Evolutionary conservation across 2,797 vertebrate genomes (phyloP), one percentile per base, ranked within the genome.

Genomic region (Carduelis carduelis): DNA sequence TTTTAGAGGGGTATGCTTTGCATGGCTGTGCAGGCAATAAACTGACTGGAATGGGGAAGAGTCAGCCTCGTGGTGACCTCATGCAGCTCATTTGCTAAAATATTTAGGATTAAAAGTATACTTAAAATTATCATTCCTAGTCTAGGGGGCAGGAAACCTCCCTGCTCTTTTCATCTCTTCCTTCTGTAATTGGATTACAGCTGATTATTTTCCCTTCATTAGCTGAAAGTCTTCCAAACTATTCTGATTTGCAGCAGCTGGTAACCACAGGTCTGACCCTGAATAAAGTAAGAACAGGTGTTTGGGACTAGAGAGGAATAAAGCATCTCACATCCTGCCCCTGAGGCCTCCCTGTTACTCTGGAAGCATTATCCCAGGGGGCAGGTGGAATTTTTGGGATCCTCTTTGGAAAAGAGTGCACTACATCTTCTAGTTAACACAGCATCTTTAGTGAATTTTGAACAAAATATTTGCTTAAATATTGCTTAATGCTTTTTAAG

Each of bases 1-100:
- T 93, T 96, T 95, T 28, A 72, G 89, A 91, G 14, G 6, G 75
- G 60, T 75, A 81, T 49, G 26, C 90, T 95, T 95, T 87, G 77
- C 27, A 47, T 76, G 91, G 90, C 87, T 70, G 55, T 71, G 60
- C 69, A 93, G 52, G 59, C 85, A 93, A 91, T 78, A 96, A 96
- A 96, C 87, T 90, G 79, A 94, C 32, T 28, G 39, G 27, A 95
- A 88, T 43, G 71, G 85, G 85, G 41, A 93, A 94, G 46, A 95
- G 76, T 84, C 93, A 92, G 78, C 87, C 89, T 84, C 50, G 8
- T 68, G 74, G 84, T 68, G 91, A 89, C 64, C 89, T 96, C 78
- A 64, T 76, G 92, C 84, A 96, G 64, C 34, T 90, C 72, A 34
- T 91, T 96, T 97, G 94, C 87, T 96, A 93, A 95, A 96, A 87